phyloP scores from a whole-genome alignment of 2,797 vertebrate species.

The Esox lucius region DNA sequence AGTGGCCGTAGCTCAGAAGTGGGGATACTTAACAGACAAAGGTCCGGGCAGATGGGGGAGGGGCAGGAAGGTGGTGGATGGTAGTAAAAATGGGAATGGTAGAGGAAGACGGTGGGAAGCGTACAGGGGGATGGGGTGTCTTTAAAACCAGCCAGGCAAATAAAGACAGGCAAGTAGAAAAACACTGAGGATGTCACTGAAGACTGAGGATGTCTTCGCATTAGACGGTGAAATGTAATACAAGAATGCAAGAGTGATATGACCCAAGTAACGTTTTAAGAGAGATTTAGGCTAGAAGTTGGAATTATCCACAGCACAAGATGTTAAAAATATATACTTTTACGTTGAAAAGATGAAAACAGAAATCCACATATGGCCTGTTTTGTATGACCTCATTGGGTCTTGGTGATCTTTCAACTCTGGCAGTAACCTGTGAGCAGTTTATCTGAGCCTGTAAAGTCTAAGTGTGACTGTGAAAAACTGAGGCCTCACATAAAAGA shows the following conservation, averaged over 20 bases:
- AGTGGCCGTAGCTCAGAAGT: conserved; percentile 24
- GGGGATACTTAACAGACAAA: conserved; percentile 20
- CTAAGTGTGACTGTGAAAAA: neutral
- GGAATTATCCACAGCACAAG: neutral
- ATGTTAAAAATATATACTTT: no score
- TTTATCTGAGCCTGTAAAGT: neutral
- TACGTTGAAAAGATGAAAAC: neutral
- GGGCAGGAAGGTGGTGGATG: neutral
- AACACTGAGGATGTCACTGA: no score
- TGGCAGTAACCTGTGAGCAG: neutral
- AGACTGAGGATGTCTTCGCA: neutral
- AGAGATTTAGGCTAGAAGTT: neutral
- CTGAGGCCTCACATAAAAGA: neutral
- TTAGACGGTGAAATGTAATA: neutral
- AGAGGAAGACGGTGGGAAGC: neutral
- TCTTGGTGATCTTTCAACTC: neutral
- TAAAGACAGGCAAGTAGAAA: conserved; percentile 9
- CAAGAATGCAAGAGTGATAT: neutral
- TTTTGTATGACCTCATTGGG: neutral
- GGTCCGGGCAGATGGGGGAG: neutral
- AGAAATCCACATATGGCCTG: neutral
- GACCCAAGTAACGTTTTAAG: neutral
- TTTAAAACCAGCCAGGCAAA: neutral
- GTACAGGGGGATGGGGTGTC: conserved; percentile 32
- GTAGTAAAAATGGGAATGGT: conserved; percentile 22